Base-by-base conservation (phyloP, 2,797 vertebrate species). In the Catharus ustulatus region DNA sequence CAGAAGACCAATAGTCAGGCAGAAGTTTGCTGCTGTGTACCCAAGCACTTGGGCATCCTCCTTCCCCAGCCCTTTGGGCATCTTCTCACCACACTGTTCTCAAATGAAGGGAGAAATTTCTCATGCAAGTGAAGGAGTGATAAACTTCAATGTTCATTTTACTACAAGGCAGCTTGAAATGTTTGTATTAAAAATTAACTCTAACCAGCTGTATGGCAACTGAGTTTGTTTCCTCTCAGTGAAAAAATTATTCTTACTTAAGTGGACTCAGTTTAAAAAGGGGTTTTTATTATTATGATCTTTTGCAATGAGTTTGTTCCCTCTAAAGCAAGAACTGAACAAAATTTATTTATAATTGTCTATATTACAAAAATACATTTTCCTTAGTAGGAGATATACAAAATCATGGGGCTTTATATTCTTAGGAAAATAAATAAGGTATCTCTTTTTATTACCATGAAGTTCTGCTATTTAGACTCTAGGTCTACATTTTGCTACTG, bases 351-450 rank as follows among this genome's bases (percentile, higher is more conserved):
- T 97, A 30, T 58, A 91, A 93, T 96, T 96, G 82, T 80, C 71
- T 93, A 81, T 82, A 96, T 92, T 84, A 86, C 48, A 52, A 95
- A 91, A 89, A 90, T 81, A 20, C 34, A 80, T 86, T 86, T 84
- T 64, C 61, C 34, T 89, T 86, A 95, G 72, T 32, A 77, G 49
- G 29, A 82, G 11, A 74, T 85, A 85, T 34, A 38, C 66, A 97
- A 90, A 85, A 67, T 63, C 14, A 15, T 42, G 51, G 64, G 61
- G 42, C 27, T 95, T 96, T 95, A 86, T 93, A 86, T 94, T 94
- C 93, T 96, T 91, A 87, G 76, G 84, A 95, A 96, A 95, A 97
- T 87, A 96, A 97, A 90, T 80, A 86, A 87, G 80, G 74, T 84
- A 84, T 83, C 94, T 91, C 34, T 85, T 95, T 95, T 87, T 85